Evolutionary conservation across 2,888 invertebrate species (phyloP).

Genomic region (Microchrysa polita): DNA sequence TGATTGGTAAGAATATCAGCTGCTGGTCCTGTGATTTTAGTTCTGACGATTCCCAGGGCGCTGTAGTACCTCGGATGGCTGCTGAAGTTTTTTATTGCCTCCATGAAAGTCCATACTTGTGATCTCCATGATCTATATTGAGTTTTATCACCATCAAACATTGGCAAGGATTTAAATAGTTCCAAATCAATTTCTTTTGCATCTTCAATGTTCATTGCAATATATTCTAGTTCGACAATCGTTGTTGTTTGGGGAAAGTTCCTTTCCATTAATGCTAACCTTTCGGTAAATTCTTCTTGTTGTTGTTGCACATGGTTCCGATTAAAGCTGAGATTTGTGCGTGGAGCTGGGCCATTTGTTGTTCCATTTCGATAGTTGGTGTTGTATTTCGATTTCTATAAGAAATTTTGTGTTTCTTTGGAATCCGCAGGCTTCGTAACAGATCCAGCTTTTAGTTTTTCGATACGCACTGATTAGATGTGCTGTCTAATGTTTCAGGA

Average conservation of each 20-base stretch:
- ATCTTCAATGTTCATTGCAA: background rate
- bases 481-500: background rate
- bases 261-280: background rate
- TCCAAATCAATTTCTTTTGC: conserved; percentile 3
- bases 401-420: background rate
- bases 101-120: conserved; percentile 12
- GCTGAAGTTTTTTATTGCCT: background rate
- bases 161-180: conserved; percentile 8
- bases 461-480: background rate
- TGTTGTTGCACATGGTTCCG: conserved; percentile 11
- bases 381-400: background rate
- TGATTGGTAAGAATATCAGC: conserved; percentile 10
- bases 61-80: background rate
- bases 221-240: background rate
- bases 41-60: conserved; percentile 10
- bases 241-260: background rate
- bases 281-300: background rate
- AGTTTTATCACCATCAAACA: conserved; percentile 5
- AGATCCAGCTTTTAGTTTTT: background rate
- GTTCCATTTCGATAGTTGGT: background rate
- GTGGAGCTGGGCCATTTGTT: background rate
- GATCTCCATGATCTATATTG: background rate
- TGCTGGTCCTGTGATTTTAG: conserved; percentile 5
- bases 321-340: conserved; percentile 2
- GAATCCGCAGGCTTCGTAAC: background rate